Base-by-base conservation (phyloP, 1,140 invertebrate species). In the Probaryconus sp. region DNA sequence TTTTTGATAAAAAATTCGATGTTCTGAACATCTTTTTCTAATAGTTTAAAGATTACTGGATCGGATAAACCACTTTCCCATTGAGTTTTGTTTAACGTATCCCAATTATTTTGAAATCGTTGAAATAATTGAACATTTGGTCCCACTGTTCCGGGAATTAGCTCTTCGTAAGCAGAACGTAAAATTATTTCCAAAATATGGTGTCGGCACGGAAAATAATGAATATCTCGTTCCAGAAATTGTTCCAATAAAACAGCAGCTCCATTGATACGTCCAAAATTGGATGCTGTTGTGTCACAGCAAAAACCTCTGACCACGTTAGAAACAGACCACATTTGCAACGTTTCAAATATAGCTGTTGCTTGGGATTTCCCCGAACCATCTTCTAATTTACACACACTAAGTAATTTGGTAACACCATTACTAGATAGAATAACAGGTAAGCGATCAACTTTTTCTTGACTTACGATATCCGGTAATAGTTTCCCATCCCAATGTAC, bases 191-290 rank as follows among this genome's bases (percentile, higher is more conserved):
- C 61, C 10, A 43, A 45, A 33, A 65, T 65, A 16, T 65, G 61
- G 13, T 65, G 61, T 7, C 61, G 28, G 26, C 61, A 65, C n/a
- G 61, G 48, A 53, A 65, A 53, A n/a, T 45, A 65, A 20, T 14
- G 20, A 16, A 65, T 9, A 21, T 53, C 37, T 13, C 7, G 10
- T 55, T 65, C 48, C 7, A 65, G 18, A 13, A 55, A 47, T 17
- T 31, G 1, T 55, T 55, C 42, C 31, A 48, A 17, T 43, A 47
- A 10, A 38, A 43, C 26, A 14, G 40, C 50, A 10, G 35, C 50
- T 26, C 33, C 35, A 5, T 11, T 3, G 1, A 11, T 5, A 17
- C 10, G 24, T 2, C 50, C 35, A 40, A 55, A 24, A 35, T 53
- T 53, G 7, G 47, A 33, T 9, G n/a, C n/a, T n/a, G 30, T 50